Conservation (phyloP, 2,888 invertebrate species). For the Halocaridina rubra region DNA sequence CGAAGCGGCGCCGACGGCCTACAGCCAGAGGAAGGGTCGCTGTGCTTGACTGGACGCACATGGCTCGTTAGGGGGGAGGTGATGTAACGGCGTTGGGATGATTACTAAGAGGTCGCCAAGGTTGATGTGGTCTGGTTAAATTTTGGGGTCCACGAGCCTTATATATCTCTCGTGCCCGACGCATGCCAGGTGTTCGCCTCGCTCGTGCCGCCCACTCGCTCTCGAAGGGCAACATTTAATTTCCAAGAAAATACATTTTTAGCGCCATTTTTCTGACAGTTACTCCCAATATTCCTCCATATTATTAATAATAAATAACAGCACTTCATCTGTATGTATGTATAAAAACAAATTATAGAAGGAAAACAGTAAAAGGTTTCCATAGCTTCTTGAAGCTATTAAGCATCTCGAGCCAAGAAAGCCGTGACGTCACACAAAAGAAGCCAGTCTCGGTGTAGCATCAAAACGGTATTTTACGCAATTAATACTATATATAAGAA, state of each 20-base stretch:
- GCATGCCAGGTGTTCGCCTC: slow-evolving; percentile 54
- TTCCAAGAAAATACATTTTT: background rate
- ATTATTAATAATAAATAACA: too few relatives aligned
- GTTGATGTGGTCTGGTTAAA: slow-evolving; percentile 53
- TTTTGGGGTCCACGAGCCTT: slow-evolving; percentile 48
- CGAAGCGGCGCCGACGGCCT: slow-evolving; percentile 28
- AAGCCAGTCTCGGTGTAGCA: too few relatives aligned
- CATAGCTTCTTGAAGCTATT: too few relatives aligned
- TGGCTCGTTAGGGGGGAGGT: background rate
- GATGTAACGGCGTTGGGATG: background rate
- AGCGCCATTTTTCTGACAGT: too few relatives aligned
- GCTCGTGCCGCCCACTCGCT: slow-evolving; percentile 43
- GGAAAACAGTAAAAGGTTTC: too few relatives aligned
- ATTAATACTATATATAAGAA: too few relatives aligned
- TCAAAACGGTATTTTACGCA: too few relatives aligned
- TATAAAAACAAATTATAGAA: too few relatives aligned
- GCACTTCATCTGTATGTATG: too few relatives aligned
- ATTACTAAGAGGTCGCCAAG: background rate
- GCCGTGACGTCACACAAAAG: background rate
- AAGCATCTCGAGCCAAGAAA: background rate
- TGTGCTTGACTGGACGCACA: slow-evolving; percentile 45
- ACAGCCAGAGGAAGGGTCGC: background rate
- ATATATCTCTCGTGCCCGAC: slow-evolving; percentile 60
- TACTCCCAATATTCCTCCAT: too few relatives aligned
- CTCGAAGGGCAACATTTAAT: background rate